Evolutionary conservation across 2,888 invertebrate genomes (phyloP).

Genomic region (Heliconius cydno): DNA sequence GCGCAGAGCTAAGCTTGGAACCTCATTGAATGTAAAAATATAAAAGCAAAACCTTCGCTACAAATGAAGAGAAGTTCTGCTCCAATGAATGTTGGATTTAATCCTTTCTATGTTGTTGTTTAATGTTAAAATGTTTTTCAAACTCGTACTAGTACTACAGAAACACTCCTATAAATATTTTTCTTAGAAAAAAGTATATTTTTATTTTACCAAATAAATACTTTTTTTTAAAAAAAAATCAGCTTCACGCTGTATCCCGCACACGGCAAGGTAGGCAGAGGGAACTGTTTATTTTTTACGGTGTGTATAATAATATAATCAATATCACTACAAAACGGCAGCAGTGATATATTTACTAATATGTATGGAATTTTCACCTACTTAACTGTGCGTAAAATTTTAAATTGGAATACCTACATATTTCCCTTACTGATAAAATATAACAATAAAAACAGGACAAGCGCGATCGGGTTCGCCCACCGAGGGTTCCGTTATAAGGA

Average conservation of each 20-base stretch:
- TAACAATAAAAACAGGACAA: no score
- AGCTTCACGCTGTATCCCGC: no score
- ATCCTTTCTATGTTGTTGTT: conserved; percentile 17
- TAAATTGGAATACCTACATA: no score
- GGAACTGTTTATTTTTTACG: no score
- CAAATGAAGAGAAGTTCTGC: conserved; percentile 25
- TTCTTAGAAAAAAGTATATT: background rate
- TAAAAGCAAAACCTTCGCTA: conserved; percentile 20
- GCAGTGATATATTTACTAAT: no score
- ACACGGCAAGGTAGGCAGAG: background rate
- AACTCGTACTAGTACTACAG: background rate
- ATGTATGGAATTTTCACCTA: no score
- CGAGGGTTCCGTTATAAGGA: no score
- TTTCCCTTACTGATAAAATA: no score
- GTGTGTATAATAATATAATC: no score
- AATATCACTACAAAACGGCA: no score
- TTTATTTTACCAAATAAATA: background rate
- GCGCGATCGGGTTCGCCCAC: no score
- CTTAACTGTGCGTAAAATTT: no score
- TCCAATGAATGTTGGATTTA: conserved; percentile 30
- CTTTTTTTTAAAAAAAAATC: background rate
- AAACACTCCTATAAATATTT: background rate
- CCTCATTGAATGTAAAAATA: conserved; percentile 27
- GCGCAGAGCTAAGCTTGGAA: conserved; percentile 16
- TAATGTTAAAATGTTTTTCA: conserved; percentile 6